A percentile compares a stretch with the other conserved stretches of the same genome.
Conservation (phyloP, 2,797 vertebrate species). For the Telmatherina bonti region DNA sequence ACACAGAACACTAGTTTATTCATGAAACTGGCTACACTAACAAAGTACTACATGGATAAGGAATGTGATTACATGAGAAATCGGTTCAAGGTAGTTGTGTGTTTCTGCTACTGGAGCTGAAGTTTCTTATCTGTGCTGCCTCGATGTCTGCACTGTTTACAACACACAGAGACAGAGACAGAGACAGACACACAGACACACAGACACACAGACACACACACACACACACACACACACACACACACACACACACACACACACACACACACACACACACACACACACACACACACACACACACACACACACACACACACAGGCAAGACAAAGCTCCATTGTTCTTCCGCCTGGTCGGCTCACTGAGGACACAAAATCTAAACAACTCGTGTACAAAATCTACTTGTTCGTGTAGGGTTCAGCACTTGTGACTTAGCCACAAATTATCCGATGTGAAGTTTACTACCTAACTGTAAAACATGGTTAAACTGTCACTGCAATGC, state of each 20-base stretch:
- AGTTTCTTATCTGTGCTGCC: slow-evolving; percentile 33
- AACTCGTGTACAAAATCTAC: slow-evolving; percentile 40
- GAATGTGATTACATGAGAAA: slow-evolving; percentile 20
- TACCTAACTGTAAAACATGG: background rate
- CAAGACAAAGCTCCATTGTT: slow-evolving; percentile 75
- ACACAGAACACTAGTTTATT: background rate
- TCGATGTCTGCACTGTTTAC: slow-evolving; percentile 38
- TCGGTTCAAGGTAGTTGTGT: slow-evolving; percentile 6
- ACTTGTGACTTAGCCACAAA: slow-evolving; percentile 6
- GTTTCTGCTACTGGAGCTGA: slow-evolving; percentile 10
- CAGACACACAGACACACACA: slow-evolving; percentile 25
- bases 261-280: slow-evolving; percentile 23
- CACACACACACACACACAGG: slow-evolving; percentile 27
- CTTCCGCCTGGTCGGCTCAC: slow-evolving; percentile 52
- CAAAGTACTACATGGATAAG: slow-evolving; percentile 18
- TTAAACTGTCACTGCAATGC: background rate
- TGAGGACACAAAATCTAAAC: slow-evolving; percentile 53
- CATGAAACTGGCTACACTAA: slow-evolving; percentile 3
- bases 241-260: slow-evolving; percentile 33
- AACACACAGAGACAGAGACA: too few species aligned
- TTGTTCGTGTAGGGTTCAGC: slow-evolving; percentile 31
- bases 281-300: too few species aligned
- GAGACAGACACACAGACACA: slow-evolving; percentile 54
- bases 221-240: slow-evolving; percentile 22
- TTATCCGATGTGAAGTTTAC: background rate